Evolutionary conservation across 2,113 vertebrate genomes (phyloP), one percentile per base, ranked within the genome.

Genomic region (Ranitomeya imitator): DNA sequence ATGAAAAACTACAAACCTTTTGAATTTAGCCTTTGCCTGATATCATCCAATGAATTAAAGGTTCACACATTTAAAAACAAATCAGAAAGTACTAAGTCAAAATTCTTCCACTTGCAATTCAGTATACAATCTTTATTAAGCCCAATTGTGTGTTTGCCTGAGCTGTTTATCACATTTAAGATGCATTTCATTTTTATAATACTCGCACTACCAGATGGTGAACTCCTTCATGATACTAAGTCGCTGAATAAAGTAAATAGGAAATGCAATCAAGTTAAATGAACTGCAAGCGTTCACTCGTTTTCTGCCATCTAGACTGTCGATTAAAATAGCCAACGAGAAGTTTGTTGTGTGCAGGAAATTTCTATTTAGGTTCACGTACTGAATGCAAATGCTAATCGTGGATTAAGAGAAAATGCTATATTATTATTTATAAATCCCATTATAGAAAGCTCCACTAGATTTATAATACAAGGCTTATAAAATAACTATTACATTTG

Each of bases 181-280:
- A 88, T 63, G 69, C 86, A 65, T 83, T 88, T 84, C 51, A 78
- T 83, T 84, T 84, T 84, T 78, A 84, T 78, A 88, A 83, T 83
- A 73, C 57, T 83, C 77, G 54, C 15, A 76, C 67, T 77, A 73
- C 80, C 87, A 88, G 80, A 88, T 88, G 87, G 87, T 57, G 23
- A 88, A 84, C 71, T 78, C 52, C 67, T 83, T 83, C 67, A 77
- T 51, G 69, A 76, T 74, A 83, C 69, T 13, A 84, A 65, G 51
- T 78, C 78, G 87, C 73, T 84, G 81, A 88, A 88, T 67, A 88
- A 83, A 88, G 78, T 63, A 88, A 83, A 88, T 83, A 83, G 69
- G 65, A 83, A 88, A 88, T 83, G 79, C 57, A 83, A 88, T 83
- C 80, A 88, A 88, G 77, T 63, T 83, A 88, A 88, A 84, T 67